Percentiles rank a stretch among this genome's conserved stretches.
Conservation (phyloP, 2,113 vertebrate genomes). For the Speoplatyrhinus poulsoni region DNA sequence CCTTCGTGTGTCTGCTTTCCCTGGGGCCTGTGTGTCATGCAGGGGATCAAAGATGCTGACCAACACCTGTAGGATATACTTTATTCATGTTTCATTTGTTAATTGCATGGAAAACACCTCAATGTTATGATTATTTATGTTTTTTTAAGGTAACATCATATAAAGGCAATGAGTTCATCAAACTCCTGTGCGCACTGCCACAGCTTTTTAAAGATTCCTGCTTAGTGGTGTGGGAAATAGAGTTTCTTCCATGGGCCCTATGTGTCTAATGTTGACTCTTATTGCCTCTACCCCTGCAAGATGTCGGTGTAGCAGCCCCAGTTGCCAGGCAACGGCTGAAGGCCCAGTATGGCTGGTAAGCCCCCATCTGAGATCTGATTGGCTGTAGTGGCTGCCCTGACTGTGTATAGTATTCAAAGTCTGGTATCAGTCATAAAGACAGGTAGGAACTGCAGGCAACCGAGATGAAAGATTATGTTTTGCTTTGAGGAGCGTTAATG, state of each 20-base stretch:
- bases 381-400: slow-evolving; percentile 25
- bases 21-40: slow-evolving; percentile 5
- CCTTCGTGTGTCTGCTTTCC: slow-evolving; percentile 25
- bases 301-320: slow-evolving; percentile 46
- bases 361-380: slow-evolving; percentile 39
- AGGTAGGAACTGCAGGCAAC: slow-evolving; percentile 20
- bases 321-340: slow-evolving; percentile 65
- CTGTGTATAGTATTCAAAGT: slow-evolving; percentile 17
- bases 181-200: neutral
- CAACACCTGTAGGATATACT: slow-evolving; percentile 8
- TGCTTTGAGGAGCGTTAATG: slow-evolving; percentile 46
- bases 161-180: neutral
- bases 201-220: slow-evolving; percentile 12
- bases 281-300: slow-evolving; percentile 26
- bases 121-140: neutral
- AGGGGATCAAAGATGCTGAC: neutral
- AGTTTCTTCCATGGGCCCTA: slow-evolving; percentile 44
- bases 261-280: slow-evolving; percentile 11
- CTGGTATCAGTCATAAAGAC: slow-evolving; percentile 33
- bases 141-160: neutral
- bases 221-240: slow-evolving; percentile 56
- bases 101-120: neutral
- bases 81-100: slow-evolving; percentile 1
- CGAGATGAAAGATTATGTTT: slow-evolving; percentile 47
- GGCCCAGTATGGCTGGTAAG: slow-evolving; percentile 30